Percentiles rank a stretch among this genome's conserved stretches.
Evolutionary conservation across 2,113 vertebrate species (phyloP).

Genomic region (Chaetura pelagica): DNA sequence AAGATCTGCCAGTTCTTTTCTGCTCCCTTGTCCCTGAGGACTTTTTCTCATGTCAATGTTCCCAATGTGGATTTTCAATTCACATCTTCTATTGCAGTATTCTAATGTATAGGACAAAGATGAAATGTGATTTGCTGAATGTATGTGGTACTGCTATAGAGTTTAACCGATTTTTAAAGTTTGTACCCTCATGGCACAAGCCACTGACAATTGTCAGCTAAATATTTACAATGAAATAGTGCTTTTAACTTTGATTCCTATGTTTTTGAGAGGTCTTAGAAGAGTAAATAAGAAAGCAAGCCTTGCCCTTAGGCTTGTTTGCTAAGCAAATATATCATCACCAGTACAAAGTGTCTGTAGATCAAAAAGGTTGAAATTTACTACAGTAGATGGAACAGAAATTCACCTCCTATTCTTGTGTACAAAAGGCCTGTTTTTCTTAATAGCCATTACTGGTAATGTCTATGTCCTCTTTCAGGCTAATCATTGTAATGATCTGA

Average conservation of each 20-base stretch:
- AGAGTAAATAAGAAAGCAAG: not conserved
- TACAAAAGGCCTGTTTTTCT: not conserved
- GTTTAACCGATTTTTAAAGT: not conserved
- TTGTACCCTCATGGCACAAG: not conserved
- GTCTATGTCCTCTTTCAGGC: not conserved
- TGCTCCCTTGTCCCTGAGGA: too few species aligned
- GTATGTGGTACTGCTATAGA: not conserved
- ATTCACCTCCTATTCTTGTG: not conserved
- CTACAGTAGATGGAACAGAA: not conserved
- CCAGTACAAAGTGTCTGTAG: not conserved
- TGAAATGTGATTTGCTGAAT: not conserved
- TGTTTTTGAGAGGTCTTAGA: not conserved
- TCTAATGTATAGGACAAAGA: not conserved
- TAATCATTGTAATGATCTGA: not conserved
- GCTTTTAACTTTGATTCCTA: not conserved
- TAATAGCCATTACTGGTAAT: not conserved
- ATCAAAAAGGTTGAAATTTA: not conserved
- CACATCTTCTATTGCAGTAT: not conserved
- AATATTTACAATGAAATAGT: not conserved
- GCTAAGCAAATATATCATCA: not conserved
- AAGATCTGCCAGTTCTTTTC: too few species aligned
- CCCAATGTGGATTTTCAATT: not conserved
- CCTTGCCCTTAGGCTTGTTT: not conserved
- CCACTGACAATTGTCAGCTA: not conserved
- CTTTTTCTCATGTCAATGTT: too few species aligned